Base-by-base conservation (phyloP, 1,140 invertebrate genomes). In the Thereuonema tuberculata region DNA sequence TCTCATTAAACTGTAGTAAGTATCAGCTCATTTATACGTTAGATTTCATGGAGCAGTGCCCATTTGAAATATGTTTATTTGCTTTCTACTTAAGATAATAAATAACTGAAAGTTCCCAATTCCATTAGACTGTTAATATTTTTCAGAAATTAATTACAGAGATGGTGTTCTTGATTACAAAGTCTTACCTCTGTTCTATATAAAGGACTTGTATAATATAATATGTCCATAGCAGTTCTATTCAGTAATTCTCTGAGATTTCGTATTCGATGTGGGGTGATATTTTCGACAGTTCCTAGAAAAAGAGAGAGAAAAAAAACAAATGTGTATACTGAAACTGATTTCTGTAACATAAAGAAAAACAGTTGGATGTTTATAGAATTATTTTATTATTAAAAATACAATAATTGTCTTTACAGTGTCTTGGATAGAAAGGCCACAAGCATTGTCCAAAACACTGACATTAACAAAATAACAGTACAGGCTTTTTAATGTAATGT, bases 121-220 rank as follows among this genome's bases (percentile, higher is more conserved):
- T n/a, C n/a, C n/a, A n/a, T n/a, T n/a, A n/a, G n/a, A n/a, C n/a
- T n/a, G n/a, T n/a, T n/a, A n/a, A n/a, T n/a, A n/a, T n/a, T n/a
- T n/a, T n/a, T n/a, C n/a, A n/a, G n/a, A n/a, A n/a, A n/a, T n/a
- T n/a, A n/a, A n/a, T n/a, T n/a, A n/a, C n/a, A n/a, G n/a, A n/a
- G n/a, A n/a, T n/a, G n/a, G n/a, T n/a, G n/a, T n/a, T n/a, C n/a
- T n/a, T n/a, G n/a, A n/a, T n/a, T n/a, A n/a, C n/a, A n/a, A n/a
- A 12, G 25, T 63, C 59, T 64, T 61, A 80, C 81, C 77, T 88
- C 85, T 43, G 78, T 79, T 59, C 85, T 78, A 67, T 86, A 88
- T 1, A 87, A 68, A 47, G 86, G 85, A 72, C 84, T 86, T 43
- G 86, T 86, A 66, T 89, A 89, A 67, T 88, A 89, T 71, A 89